These are phyloP conservation scores for Phylloscopus trochiloides DNA, from an alignment of 2,113 vertebrate species.

Conservation along the genomic window DNA sequence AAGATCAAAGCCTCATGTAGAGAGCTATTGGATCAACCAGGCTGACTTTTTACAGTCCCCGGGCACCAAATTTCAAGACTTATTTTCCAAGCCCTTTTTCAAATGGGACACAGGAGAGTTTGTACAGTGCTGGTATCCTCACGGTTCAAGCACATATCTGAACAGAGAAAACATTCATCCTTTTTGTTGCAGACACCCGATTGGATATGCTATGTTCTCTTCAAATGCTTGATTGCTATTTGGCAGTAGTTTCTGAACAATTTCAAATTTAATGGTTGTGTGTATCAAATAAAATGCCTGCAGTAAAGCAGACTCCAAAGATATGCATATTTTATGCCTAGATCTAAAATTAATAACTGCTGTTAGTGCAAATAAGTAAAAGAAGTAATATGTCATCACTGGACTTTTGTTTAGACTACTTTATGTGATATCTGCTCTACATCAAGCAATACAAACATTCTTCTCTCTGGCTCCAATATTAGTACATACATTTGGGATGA, in stretches of 20 bases:
- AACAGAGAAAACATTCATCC: slow-evolving; percentile 31
- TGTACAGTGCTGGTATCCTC: neutral
- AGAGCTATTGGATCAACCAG: neutral
- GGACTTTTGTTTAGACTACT: slow-evolving; percentile 69
- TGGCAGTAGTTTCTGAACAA: slow-evolving; percentile 69
- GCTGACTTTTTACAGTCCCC: neutral
- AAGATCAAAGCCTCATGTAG: neutral
- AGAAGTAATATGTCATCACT: slow-evolving; percentile 50
- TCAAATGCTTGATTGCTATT: slow-evolving; percentile 68
- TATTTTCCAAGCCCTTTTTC: neutral
- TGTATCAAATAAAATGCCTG: slow-evolving; percentile 63
- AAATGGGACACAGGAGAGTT: neutral
- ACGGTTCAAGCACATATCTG: slow-evolving; percentile 2
- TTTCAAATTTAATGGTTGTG: slow-evolving; percentile 66
- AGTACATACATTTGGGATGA: slow-evolving; percentile 41
- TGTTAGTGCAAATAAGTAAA: slow-evolving; percentile 53
- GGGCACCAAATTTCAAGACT: neutral
- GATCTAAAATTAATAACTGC: slow-evolving; percentile 69
- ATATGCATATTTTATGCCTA: slow-evolving; percentile 62
- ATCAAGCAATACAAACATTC: slow-evolving; percentile 43
- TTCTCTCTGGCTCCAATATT: neutral
- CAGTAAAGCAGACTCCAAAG: slow-evolving; percentile 67
- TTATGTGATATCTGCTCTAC: slow-evolving; percentile 38
- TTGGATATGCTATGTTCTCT: slow-evolving; percentile 34
- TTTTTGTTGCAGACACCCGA: slow-evolving; percentile 21